These are phyloP conservation scores for Acanthopleura granulata DNA, from an alignment of 2,888 invertebrate species.

Conservation along the genomic window DNA sequence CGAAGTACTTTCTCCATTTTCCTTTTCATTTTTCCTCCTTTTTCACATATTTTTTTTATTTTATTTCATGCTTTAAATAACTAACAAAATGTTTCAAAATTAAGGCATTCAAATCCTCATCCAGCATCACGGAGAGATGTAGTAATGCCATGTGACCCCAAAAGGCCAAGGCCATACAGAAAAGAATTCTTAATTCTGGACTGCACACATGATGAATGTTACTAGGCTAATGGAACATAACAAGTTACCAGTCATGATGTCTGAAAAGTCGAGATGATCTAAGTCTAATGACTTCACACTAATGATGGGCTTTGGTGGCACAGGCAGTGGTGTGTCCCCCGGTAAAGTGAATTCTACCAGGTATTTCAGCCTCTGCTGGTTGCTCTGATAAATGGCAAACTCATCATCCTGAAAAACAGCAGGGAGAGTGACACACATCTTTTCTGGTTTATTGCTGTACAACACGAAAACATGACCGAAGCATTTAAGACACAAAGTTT, in stretches of 20 bases:
- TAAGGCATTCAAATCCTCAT: no score
- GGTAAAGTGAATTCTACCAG: slow-evolving; percentile 62
- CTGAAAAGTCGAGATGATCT: not conserved
- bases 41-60: not conserved
- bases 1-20: no score
- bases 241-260: not conserved
- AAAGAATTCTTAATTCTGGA: not conserved
- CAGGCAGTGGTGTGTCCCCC: slow-evolving; percentile 31
- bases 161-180: no score
- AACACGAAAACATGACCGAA: no score
- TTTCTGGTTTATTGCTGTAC: no score
- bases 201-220: not conserved
- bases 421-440: no score
- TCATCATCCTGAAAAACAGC: slow-evolving; percentile 60
- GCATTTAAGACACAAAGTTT: no score
- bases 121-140: no score
- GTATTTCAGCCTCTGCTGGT: slow-evolving; percentile 63
- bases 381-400: slow-evolving; percentile 62
- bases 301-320: not conserved
- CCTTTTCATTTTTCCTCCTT: no score
- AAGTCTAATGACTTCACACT: not conserved
- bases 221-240: not conserved
- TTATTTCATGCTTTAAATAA: not conserved
- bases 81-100: not conserved
- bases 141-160: not conserved